Evolutionary conservation across 2,113 vertebrate species (phyloP), one percentile per base, ranked within the genome.

Genomic region (Hydrochoerus hydrochaeris): DNA sequence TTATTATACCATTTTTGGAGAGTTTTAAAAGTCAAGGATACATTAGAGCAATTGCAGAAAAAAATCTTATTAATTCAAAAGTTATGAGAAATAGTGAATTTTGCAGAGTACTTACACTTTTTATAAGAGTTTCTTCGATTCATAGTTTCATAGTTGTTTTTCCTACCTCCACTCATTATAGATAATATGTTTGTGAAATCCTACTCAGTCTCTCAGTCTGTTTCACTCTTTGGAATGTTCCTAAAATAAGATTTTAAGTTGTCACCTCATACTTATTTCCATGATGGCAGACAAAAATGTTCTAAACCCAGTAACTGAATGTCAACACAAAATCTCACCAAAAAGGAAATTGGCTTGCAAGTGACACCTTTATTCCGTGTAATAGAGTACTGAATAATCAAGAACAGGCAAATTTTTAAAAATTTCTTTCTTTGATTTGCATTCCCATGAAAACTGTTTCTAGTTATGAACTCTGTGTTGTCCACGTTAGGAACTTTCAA

Each of bases 401-500:
- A 85, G 63, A 62, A 58, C 28, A 94, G 84, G 62, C 62, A 30
- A 49, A 49, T 81, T 83, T 90, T 83, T 6, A 62, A 77, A 83
- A 62, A 38, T 38, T 11, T 22, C 17, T 96, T 83, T 63, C 32
- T 86, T 85, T 90, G 63, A 87, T 87, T 82, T 95, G 4, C 9
- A 62, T 44, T 30, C 17, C 5, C 13, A n/a, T 60, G 60, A 60
- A 90, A 95, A 86, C 28, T 57, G 44, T 85, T 95, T 52, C 69
- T 41, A 78, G 17, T 92, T 58, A 54, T 35, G 41, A 93, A 10
- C 44, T 90, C 44, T 90, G 24, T 41, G 17, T 87, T 88, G 19
- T 91, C 38, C 78, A 90, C 24, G 30, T 87, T 90, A 67, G n/a
- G 26, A 94, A 78, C 52, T 69, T 77, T 60, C 35, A 90, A 60